Base-by-base conservation (phyloP, 1,140 invertebrate genomes). In the Parasteatoda tepidariorum region DNA sequence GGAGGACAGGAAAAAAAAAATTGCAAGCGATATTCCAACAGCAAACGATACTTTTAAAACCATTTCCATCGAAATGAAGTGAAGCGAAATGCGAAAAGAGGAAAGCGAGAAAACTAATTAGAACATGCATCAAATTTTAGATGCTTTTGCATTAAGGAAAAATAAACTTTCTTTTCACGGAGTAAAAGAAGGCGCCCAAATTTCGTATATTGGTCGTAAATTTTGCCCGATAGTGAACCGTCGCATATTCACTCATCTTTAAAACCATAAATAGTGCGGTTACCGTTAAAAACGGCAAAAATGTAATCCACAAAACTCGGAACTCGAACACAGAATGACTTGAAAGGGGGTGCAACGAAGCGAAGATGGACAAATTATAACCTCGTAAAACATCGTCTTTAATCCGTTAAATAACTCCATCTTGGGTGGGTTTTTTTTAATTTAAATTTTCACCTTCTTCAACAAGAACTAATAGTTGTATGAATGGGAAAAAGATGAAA, bases 271-370 rank as follows among this genome's bases (percentile, higher is more conserved):
- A 74, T 74, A 74, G 24, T 18, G 71, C 33, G 71, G 57, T 38
- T 61, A 57, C 71, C 30, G 71, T 74, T 74, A 74, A 74, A 74
- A 74, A 74, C 71, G 71, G 71, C 71, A 74, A 74, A 74, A 74
- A 74, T 74, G 71, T 74, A 74, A 74, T 74, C 71, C 71, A 31
- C 33, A 3, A 15, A n/a, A 13, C 41, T n/a, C 18, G 33, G 9
- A n/a, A n/a, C n/a, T 18, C 6, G 7, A 26, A 11, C 61, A 30
- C 31, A 34, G 22, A 57, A 57, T 61, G 57, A 26, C 71, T 74
- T 74, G 48, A 55, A 73, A 31, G 70, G 70, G 70, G 70, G 30
- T 18, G 31, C 71, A 28, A 1, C 28, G 30, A 74, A 34, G 71
- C 71, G 71, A 18, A 74, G 61, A 74, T 31, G 71, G 71, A 13